Evolutionary conservation across 2,888 invertebrate genomes (phyloP), one percentile per base, ranked within the genome.

Genomic region (Malthinus seriepunctatus): DNA sequence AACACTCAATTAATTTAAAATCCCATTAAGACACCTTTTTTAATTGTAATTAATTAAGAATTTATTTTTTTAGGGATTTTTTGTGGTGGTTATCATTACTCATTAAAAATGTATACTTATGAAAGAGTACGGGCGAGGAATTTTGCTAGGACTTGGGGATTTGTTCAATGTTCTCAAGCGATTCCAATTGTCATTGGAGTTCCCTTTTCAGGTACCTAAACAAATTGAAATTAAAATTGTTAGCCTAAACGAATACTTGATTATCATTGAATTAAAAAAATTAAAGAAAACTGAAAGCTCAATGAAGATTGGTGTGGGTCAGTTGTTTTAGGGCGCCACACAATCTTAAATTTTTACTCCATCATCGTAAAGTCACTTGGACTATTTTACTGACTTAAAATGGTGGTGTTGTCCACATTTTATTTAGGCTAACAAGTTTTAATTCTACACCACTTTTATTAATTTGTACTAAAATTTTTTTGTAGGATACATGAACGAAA

Each of bases 121-220:
- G 93, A 94, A 78, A 83, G 92, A 60, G 93, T 94, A 23, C 82
- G 92, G 50, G 91, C 92, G 1, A 83, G 93, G 62, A 90, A 94
- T 77, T 93, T 93, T 74, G 91, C 93, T 0, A 83, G 92, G 51
- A 92, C 93, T 1, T 93, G 93, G 93, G 91, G 93, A 57, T 94
- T 91, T 79, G 89, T 93, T 49, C 91, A 92, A 76, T 91, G 90
- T 74, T 90, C 91, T 8, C 93, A 93, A 77, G 90, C 91, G 10
- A 87, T 94, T 71, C 92, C 93, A 6, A 89, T 91, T 42, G 88
- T 90, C 1, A 87, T 93, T 48, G 93, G 93, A 46, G 89, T 93
- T 44, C 93, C 93, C 7, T 84, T 91, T 62, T 88, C 91, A 75
- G 91, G 91, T 91, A 77, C 75, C 60, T 52, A 34, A n/a, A n/a